These are phyloP conservation scores for Tympanuchus pallidicinctus DNA, from an alignment of 2,113 vertebrate species.

Conservation along the genomic window DNA sequence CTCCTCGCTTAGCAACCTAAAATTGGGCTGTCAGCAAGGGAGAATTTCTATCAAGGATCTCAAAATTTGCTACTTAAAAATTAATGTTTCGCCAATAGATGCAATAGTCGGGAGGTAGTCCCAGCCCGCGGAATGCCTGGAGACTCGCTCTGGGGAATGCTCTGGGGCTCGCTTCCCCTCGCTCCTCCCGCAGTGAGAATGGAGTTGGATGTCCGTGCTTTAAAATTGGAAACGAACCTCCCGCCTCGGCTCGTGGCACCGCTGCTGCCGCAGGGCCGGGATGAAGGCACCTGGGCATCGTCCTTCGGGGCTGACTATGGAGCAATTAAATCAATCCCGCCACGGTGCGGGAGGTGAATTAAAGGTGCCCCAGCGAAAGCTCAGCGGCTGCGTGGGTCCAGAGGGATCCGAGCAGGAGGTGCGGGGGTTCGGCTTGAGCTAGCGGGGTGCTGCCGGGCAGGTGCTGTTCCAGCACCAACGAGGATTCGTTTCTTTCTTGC, in stretches of 20 bases:
- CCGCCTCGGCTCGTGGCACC: neutral
- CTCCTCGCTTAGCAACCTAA: neutral
- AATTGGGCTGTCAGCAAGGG: neutral
- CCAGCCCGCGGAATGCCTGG: neutral
- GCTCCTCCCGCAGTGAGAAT: constrained; percentile 18
- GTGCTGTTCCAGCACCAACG: neutral
- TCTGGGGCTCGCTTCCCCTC: neutral
- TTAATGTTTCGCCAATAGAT: neutral
- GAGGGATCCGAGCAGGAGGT: neutral
- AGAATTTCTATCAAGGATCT: neutral
- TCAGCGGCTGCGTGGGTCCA: neutral
- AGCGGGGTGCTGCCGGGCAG: neutral
- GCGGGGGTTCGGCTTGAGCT: neutral
- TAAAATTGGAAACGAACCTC: neutral
- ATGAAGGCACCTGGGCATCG: constrained; percentile 46
- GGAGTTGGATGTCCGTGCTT: neutral
- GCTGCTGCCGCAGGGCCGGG: neutral
- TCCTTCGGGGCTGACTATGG: constrained; percentile 36
- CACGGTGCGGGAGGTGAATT: constrained; percentile 54
- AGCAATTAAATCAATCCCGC: constrained; percentile 66
- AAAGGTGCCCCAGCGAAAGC: constrained; percentile 56
- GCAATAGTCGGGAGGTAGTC: neutral
- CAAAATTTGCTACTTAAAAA: neutral
- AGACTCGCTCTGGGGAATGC: neutral
- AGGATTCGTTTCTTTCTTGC: neutral